Percentiles rank a stretch among this genome's conserved stretches.
Conservation (phyloP, 2,797 vertebrate genomes). For the Varecia variegata region DNA sequence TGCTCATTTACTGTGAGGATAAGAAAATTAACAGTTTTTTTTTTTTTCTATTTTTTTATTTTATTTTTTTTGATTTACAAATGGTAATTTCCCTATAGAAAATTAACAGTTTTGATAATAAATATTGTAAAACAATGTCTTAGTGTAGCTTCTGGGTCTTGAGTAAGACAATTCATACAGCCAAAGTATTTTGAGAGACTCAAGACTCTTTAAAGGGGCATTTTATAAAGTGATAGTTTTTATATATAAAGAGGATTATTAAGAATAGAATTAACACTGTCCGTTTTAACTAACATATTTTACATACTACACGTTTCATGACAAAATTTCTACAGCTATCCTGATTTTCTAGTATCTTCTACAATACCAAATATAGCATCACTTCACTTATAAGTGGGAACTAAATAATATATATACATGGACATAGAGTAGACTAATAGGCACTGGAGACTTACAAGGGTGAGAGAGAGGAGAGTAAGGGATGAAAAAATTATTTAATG, state of each 20-base stretch:
- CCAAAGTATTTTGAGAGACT: not conserved
- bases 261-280: not conserved
- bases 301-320: not conserved
- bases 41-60: no score
- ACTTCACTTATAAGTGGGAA: not conserved
- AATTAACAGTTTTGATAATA: not conserved
- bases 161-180: not conserved
- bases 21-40: slow-evolving; percentile 21
- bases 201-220: not conserved
- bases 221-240: not conserved
- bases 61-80: no score
- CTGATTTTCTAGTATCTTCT: not conserved
- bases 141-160: not conserved
- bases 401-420: no score
- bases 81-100: no score
- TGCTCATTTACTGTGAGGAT: not conserved
- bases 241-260: not conserved
- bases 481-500: no score
- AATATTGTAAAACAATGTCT: slow-evolving; percentile 14
- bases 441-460: no score
- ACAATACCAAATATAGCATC: not conserved
- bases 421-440: no score
- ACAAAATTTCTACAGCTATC: not conserved
- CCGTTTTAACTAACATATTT: not conserved
- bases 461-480: no score